Evolutionary conservation across 2,113 vertebrate species (phyloP).

Genomic region (Malurus elegans): DNA sequence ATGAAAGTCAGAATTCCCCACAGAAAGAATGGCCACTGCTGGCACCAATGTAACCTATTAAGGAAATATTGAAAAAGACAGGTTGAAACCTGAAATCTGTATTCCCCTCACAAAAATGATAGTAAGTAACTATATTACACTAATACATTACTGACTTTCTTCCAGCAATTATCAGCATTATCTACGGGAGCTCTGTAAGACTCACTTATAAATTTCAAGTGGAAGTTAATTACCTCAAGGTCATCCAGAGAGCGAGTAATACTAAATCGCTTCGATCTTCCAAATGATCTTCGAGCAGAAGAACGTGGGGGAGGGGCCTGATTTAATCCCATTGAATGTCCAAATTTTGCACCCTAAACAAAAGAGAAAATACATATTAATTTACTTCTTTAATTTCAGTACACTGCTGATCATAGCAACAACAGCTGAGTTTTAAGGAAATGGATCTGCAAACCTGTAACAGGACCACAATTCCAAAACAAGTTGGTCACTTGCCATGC

Average conservation of each 20-base stretch:
- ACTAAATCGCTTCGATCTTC: slow-evolving; percentile 87
- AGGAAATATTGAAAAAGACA: background rate
- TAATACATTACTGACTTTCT: background rate
- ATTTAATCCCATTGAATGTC: slow-evolving; percentile 77
- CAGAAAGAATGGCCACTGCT: background rate
- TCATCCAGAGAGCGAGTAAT: slow-evolving; percentile 92
- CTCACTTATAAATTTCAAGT: background rate
- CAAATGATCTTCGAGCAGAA: slow-evolving; percentile 83
- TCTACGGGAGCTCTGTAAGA: background rate
- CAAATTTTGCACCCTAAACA: slow-evolving; percentile 81
- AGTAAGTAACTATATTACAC: background rate
- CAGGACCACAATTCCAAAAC: background rate
- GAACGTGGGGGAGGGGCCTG: slow-evolving; percentile 78
- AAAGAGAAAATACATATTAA: background rate
- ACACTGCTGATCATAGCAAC: background rate
- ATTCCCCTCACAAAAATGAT: background rate
- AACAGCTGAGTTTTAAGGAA: background rate
- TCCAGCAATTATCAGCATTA: background rate
- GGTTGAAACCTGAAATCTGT: background rate
- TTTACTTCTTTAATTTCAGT: background rate
- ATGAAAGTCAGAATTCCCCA: background rate
- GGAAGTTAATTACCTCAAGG: slow-evolving; percentile 82
- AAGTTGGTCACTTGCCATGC: background rate
- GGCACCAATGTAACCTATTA: background rate
- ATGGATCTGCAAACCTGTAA: background rate